phyloP scores from a whole-genome alignment of 2,888 invertebrate species.

The Colletes collaris region DNA sequence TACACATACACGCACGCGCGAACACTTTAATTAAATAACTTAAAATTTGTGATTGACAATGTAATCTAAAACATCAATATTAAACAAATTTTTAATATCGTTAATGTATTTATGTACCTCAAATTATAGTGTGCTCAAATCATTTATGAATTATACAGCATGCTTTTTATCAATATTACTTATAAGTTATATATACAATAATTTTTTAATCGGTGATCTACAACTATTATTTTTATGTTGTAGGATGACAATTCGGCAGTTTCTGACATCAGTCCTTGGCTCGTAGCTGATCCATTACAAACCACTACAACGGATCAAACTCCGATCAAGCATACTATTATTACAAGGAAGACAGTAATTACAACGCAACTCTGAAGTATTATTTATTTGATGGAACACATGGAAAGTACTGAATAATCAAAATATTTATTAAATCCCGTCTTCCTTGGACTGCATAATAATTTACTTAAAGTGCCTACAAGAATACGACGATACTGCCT shows the following conservation, averaged over 20 bases:
- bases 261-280: constrained; percentile 87
- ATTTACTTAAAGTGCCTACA: constrained; percentile 40
- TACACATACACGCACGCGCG: too few relatives aligned
- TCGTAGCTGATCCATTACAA: constrained; percentile 87
- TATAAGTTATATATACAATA: neutral
- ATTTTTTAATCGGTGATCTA: neutral
- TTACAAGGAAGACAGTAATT: constrained; percentile 93
- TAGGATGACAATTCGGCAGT: constrained; percentile 84
- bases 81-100: neutral
- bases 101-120: neutral
- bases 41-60: too few relatives aligned
- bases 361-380: constrained; percentile 89
- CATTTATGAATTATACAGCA: neutral
- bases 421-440: constrained; percentile 45
- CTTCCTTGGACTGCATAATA: constrained; percentile 49
- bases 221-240: constrained; percentile 69
- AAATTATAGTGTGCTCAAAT: neutral
- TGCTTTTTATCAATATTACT: neutral
- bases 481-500: constrained; percentile 27
- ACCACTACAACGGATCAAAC: constrained; percentile 86
- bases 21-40: too few relatives aligned
- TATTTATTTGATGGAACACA: constrained; percentile 37
- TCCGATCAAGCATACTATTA: constrained; percentile 86
- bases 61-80: too few relatives aligned
- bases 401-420: constrained; percentile 6